Evolutionary conservation across 2,888 invertebrate species (phyloP), one percentile per base, ranked within the genome.

Genomic region (Selenia dentaria): DNA sequence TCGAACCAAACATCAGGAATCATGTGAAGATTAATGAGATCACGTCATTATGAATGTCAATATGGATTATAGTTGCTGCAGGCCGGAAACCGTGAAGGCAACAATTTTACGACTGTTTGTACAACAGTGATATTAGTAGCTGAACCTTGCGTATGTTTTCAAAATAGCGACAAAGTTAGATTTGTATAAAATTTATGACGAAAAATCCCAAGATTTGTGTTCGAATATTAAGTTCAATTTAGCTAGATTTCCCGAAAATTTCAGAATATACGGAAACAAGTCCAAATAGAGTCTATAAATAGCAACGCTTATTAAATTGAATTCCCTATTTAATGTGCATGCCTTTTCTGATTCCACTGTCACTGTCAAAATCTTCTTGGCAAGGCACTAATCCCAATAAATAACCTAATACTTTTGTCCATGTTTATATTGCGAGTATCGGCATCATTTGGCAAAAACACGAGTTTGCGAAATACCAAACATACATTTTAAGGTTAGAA

Each of bases 391-490:
- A 52, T 37, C 49, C 54, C 57, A 55, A 64, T 70, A 68, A 60
- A 51, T 59, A 59, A 57, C 54, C 52, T 41, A 59, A 54, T 46
- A 55, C 8, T n/a, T 59, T 8, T 54, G 44, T 52, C 59, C 43
- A 36, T 56, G 24, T 53, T 43, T 33, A 41, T 45, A 39, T 45
- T 24, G 31, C 38, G 34, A 39, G 38, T 38, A 39, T 57, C 51
- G 45, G 51, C 57, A 61, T 44, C 41, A 46, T 66, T 76, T 72
- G 76, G 72, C 75, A 74, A 70, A 70, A 73, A 70, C 65, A 45
- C 25, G 13, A 25, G 43, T 32, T 10, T 24, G 16, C 12, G 26
- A 39, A 11, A 50, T 72, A 63, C 62, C 18, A 29, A 29, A n/a
- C n/a, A n/a, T n/a, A n/a, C n/a, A n/a, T n/a, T n/a, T n/a, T n/a